These are phyloP conservation scores for Polypterus senegalus DNA, from an alignment of 2,113 vertebrate species.

Conservation along the genomic window DNA sequence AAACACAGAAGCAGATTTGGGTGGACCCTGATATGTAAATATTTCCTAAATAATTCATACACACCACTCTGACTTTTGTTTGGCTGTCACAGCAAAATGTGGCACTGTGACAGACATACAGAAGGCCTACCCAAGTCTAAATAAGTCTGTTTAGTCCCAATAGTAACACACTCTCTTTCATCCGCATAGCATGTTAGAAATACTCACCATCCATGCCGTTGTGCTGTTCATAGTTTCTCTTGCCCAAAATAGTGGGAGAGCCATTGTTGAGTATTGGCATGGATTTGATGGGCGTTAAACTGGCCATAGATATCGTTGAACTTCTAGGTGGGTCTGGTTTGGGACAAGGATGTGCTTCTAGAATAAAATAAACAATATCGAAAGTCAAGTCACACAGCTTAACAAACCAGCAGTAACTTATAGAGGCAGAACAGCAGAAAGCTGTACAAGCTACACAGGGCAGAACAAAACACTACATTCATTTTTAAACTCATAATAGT, in stretches of 20 bases:
- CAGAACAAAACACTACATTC: too few species aligned
- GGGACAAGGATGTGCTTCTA: slow-evolving; percentile 84
- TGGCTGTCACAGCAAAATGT: neutral
- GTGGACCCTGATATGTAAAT: too few species aligned
- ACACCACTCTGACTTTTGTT: too few species aligned
- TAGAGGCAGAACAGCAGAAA: too few species aligned
- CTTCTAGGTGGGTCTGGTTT: slow-evolving; percentile 68
- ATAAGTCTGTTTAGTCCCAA: neutral
- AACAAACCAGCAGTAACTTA: too few species aligned
- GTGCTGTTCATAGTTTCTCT: slow-evolving; percentile 89
- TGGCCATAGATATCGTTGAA: slow-evolving; percentile 59
- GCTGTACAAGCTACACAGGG: too few species aligned
- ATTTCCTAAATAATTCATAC: too few species aligned
- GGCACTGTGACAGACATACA: neutral
- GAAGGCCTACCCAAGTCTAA: neutral
- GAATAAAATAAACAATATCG: slow-evolving; percentile 10
- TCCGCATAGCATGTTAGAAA: slow-evolving; percentile 6
- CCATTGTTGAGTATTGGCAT: slow-evolving; percentile 88
- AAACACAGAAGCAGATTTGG: neutral
- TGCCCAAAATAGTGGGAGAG: slow-evolving; percentile 91
- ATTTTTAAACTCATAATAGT: too few species aligned
- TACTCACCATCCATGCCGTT: slow-evolving; percentile 85
- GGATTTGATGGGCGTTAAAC: slow-evolving; percentile 76
- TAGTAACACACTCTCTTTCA: neutral
- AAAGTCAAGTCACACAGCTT: neutral